Percentiles rank a stretch among this genome's conserved stretches.
phyloP scores from a whole-genome alignment of 2,113 vertebrate species.

The Lanius ludovicianus region DNA sequence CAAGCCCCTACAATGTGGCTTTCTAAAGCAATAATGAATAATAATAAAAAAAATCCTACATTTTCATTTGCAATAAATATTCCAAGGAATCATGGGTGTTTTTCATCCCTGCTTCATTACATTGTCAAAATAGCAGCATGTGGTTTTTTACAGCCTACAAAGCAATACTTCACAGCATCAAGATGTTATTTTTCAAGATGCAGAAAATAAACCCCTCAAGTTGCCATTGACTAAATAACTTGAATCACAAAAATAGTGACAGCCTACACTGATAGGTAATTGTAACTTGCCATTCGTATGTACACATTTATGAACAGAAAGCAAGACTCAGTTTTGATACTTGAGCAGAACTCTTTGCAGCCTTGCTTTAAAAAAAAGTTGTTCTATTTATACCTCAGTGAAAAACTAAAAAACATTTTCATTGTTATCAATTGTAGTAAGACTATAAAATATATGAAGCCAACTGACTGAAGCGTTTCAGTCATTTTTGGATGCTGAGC shows the following conservation, averaged over 20 bases:
- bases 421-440: not conserved
- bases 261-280: not conserved
- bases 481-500: not conserved
- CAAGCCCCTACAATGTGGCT: not conserved
- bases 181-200: not conserved
- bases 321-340: not conserved
- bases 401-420: not conserved
- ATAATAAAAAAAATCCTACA: not conserved
- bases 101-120: not conserved
- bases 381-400: not conserved
- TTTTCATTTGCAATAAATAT: not conserved
- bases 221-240: not conserved
- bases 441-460: not conserved
- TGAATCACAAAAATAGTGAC: not conserved
- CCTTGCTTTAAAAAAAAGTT: not conserved
- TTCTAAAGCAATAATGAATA: not conserved
- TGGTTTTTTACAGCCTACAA: not conserved
- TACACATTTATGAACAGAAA: not conserved
- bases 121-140: not conserved
- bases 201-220: not conserved
- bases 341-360: not conserved
- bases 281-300: not conserved
- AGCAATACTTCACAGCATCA: not conserved
- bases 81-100: not conserved
- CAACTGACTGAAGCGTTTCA: not conserved